Percentiles rank a stretch among this genome's conserved stretches.
Conservation (phyloP, 2,797 vertebrate genomes). For the Petrocephalus schoutedeni region DNA sequence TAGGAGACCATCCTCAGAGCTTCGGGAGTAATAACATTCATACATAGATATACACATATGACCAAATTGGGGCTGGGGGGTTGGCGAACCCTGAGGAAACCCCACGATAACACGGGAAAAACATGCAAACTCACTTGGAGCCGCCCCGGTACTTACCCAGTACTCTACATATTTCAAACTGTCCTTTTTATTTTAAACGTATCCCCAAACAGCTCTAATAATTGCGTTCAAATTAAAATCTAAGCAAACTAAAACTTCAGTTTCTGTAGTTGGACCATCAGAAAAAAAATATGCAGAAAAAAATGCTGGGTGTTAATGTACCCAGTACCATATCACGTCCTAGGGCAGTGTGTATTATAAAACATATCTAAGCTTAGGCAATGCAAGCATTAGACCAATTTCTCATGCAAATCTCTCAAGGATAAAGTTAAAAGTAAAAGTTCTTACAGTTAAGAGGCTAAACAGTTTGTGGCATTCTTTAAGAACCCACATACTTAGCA, state of each 20-base stretch:
- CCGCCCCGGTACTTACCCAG: background rate
- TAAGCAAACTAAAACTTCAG: background rate
- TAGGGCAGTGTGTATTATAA: background rate
- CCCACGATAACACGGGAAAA: background rate
- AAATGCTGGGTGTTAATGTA: background rate
- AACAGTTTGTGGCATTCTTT: constrained; percentile 4
- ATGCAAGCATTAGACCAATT: background rate
- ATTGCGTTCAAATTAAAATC: background rate
- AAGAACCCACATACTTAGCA: background rate
- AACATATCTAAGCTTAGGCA: background rate
- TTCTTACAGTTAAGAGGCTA: background rate
- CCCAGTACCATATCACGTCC: background rate
- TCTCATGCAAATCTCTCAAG: background rate
- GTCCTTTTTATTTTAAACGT: background rate
- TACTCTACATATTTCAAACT: background rate
- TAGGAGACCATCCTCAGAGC: background rate
- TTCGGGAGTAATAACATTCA: background rate
- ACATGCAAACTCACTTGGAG: background rate
- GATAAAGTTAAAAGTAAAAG: constrained; percentile 5
- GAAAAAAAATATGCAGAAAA: background rate
- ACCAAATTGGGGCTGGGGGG: background rate
- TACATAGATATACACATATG: background rate
- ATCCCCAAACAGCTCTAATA: background rate
- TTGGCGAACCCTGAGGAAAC: background rate
- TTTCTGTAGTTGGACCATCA: background rate